Base-by-base conservation (phyloP, 2,888 invertebrate species). In the Drosophila emarginata region DNA sequence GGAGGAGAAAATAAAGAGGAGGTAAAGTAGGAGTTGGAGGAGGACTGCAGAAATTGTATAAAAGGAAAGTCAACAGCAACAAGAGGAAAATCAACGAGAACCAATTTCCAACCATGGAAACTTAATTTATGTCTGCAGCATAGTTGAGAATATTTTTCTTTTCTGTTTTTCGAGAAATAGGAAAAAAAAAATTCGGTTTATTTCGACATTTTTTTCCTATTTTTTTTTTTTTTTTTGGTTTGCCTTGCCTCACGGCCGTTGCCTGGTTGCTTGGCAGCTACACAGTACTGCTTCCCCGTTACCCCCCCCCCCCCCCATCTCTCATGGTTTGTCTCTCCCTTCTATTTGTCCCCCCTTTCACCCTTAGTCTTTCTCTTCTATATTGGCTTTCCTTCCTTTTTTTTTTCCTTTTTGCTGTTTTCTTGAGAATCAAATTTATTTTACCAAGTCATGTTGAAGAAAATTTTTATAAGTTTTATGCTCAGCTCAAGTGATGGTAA, bases 81-180 rank as follows among this genome's bases (percentile, higher is more conserved):
- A 73, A 61, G 54, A 63, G 69, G 21, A 78, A 81, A 64, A 79
- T 74, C 72, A 64, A 82, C 72, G 72, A 83, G 88, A 88, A 85
- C 88, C 87, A 90, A 91, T 90, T 90, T 90, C 91, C 90, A 91
- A 90, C 89, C 91, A 91, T 91, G 91, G 91, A 91, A 91, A 91
- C 91, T 91, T 91, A 91, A 91, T 91, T 91, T 91, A 91, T 91
- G 91, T 91, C 89, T 91, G 89, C 89, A 90, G 83, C 90, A 90
- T 88, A 90, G 90, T 89, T 89, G 88, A 88, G 90, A 91, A 90
- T 89, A 89, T 90, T 89, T 89, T 88, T 84, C 87, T 89, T 87
- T 71, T 60, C 65, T 71, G 65, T 53, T 32, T 71, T 71, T 70
- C 40, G 73, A 75, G 64, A 79, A 82, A 85, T 75, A 74, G 76